Conservation (phyloP, 2,113 vertebrate species). For the Eulemur macaco region DNA sequence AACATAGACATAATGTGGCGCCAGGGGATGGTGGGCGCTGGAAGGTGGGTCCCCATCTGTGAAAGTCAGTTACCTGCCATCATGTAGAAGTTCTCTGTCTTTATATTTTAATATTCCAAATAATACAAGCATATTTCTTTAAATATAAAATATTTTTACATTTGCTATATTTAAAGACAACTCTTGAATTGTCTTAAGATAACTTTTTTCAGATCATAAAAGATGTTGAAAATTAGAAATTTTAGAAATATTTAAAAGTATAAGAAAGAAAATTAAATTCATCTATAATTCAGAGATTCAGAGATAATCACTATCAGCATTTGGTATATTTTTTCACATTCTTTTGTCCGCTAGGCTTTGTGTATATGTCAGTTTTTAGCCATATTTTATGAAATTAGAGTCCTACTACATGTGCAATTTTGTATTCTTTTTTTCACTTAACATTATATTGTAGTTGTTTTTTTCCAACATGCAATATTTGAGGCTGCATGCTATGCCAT, state of each 20-base stretch:
- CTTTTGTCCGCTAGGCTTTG: neutral
- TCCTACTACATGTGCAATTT: neutral
- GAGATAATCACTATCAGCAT: neutral
- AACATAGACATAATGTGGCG: neutral
- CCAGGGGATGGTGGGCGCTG: neutral
- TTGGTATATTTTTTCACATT: neutral
- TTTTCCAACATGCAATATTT: neutral
- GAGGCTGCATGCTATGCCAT: neutral
- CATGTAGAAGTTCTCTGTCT: neutral
- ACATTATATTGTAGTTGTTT: neutral
- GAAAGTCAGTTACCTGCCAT: neutral
- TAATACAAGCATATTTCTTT: neutral
- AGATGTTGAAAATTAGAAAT: slow-evolving; percentile 11
- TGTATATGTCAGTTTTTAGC: neutral
- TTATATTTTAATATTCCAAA: neutral
- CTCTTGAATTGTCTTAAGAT: neutral
- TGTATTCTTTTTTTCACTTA: neutral
- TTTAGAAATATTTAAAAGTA: slow-evolving; percentile 23
- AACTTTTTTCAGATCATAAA: neutral
- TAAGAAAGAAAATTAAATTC: slow-evolving; percentile 16
- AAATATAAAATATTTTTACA: neutral
- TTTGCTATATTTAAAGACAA: neutral
- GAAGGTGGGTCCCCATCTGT: neutral
- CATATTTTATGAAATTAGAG: slow-evolving; percentile 27
- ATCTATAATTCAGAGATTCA: neutral